Evolutionary conservation across 2,113 vertebrate genomes (phyloP), one percentile per base, ranked within the genome.

Genomic region (Rousettus leschenaultii): DNA sequence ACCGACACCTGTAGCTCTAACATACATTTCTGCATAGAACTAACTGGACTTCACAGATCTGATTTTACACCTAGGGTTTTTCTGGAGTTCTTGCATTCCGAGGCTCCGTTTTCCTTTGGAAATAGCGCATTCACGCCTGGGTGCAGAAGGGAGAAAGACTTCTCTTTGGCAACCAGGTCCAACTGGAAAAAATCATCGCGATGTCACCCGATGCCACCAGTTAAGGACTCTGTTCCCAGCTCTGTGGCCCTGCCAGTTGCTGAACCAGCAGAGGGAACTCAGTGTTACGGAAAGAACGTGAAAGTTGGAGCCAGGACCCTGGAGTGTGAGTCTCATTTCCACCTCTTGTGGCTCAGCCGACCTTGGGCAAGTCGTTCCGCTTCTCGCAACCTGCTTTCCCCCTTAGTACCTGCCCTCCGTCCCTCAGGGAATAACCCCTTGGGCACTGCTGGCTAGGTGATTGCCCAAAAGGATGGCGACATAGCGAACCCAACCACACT

Each of bases 141-240:
- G 48, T 45, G 80, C 55, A 88, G 75, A 86, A 79, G 19, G 57
- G 74, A 95, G 92, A 66, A 30, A 82, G 65, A 57, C 11, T 86
- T 78, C 92, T 89, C 90, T 66, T 70, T 96, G 87, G 97, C 96
- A 94, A 75, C 87, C 93, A 86, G 73, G 68, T 96, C 84, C 97
- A 45, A 84, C 82, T 97, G 96, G 97, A 97, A 97, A 95, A 96
- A 96, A 94, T 94, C 43, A 92, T 90, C 91, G 55, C 90, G 61
- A 88, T 93, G 97, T 97, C 97, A 97, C 93, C 95, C 73, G 96
- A 98, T 96, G 95, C 97, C 78, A 33, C 87, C 57, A 43, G 92
- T 66, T 53, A 85, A 94, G 0, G 0, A 48, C n/a, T 80, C 6
- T 59, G 90, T 75, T 70, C 51, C 94, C 87, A 80, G 93, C 63